Evolutionary conservation across 2,113 vertebrate species (phyloP).

Genomic region (Murina feae): DNA sequence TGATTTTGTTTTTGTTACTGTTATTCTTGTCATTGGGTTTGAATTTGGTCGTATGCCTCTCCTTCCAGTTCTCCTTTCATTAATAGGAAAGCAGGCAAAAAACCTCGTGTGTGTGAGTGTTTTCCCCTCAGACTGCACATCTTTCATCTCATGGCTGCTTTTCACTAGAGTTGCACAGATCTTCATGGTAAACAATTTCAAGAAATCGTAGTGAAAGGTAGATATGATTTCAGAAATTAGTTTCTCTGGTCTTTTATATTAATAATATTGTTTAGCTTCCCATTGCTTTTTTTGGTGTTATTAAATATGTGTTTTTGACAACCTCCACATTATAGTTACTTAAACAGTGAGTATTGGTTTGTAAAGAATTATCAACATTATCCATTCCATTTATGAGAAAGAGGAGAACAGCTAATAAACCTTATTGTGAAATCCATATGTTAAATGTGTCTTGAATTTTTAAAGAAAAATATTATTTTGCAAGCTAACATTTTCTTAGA

Average conservation of each 20-base stretch:
- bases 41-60: constrained; percentile 37
- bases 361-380: constrained; percentile 83
- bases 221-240: constrained; percentile 57
- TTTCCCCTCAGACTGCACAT: constrained; percentile 71
- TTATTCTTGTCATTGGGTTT: constrained; percentile 59
- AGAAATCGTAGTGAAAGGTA: constrained; percentile 62
- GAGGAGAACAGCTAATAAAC: constrained; percentile 91
- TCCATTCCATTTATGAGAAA: constrained; percentile 90
- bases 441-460: constrained; percentile 81
- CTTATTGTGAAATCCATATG: constrained; percentile 83
- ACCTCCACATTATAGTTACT: constrained; percentile 75
- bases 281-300: constrained; percentile 76
- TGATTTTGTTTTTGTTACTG: constrained; percentile 29
- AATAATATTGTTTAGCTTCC: constrained; percentile 72
- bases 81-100: constrained; percentile 69
- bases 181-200: constrained; percentile 66
- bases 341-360: constrained; percentile 82
- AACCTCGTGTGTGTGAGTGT: constrained; percentile 46
- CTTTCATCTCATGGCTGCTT: constrained; percentile 60
- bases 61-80: constrained; percentile 77
- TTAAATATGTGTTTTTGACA: constrained; percentile 77
- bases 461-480: constrained; percentile 32
- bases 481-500: neutral
- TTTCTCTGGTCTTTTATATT: constrained; percentile 69
- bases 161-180: constrained; percentile 64